phyloP scores from a whole-genome alignment of 2,797 vertebrate species.

The Huso huso region DNA sequence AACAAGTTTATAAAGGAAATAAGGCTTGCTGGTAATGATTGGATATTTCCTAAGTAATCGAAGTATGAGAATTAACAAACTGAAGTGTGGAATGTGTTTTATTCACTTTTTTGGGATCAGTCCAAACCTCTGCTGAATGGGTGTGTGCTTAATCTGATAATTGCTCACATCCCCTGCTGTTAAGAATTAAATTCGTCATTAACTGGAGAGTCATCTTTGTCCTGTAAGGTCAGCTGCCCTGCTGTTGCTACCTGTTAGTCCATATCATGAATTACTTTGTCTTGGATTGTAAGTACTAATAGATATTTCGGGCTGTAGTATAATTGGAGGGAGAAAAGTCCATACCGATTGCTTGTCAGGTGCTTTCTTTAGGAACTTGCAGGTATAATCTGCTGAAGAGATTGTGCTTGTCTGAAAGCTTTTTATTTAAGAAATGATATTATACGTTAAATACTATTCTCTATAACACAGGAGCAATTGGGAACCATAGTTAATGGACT shows the following conservation, averaged over 20 bases:
- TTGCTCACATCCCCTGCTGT: constrained; percentile 69
- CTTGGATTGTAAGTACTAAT: constrained; percentile 19
- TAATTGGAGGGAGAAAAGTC: constrained; percentile 13
- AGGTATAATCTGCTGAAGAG: constrained; percentile 9
- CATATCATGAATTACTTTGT: constrained; percentile 12
- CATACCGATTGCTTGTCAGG: not conserved
- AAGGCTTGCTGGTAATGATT: constrained; percentile 61
- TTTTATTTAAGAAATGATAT: not conserved
- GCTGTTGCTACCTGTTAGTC: constrained; percentile 29
- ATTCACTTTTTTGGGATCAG: constrained; percentile 63
- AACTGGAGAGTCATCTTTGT: constrained; percentile 59
- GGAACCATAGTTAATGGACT: too few relatives aligned
- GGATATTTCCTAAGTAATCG: constrained; percentile 67
- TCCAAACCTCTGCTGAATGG: constrained; percentile 64
- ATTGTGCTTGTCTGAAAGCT: constrained; percentile 20
- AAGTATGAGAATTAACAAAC: constrained; percentile 51
- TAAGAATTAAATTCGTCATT: constrained; percentile 56
- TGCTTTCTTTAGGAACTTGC: not conserved
- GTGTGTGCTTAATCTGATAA: constrained; percentile 78
- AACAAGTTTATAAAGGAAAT: constrained; percentile 55
- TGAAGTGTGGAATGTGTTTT: constrained; percentile 64
- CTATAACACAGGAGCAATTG: too few relatives aligned
- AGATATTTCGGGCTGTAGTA: constrained; percentile 14
- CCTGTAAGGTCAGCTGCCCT: constrained; percentile 62
- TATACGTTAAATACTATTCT: too few relatives aligned